Percentiles rank a stretch among this genome's conserved stretches.
Evolutionary conservation across 2,797 vertebrate genomes (phyloP).

Genomic region (Sebastes hubbsi): DNA sequence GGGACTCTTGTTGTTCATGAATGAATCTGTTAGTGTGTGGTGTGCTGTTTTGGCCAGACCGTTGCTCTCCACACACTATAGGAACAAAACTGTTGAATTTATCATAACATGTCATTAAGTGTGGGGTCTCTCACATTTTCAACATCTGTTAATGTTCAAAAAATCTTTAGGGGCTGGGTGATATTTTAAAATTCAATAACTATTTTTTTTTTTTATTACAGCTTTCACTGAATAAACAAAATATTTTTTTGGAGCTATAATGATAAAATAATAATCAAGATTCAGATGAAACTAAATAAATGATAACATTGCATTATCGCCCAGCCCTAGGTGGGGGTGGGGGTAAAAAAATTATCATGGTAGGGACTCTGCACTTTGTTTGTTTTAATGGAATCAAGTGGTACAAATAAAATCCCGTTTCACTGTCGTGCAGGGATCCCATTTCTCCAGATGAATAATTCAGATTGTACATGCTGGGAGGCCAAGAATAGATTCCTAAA

Average conservation of each 20-base stretch:
- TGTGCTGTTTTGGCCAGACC: no score
- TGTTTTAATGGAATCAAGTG: conserved; percentile 69
- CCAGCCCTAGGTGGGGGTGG: background rate
- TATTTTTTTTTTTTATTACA: background rate
- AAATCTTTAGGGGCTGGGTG: no score
- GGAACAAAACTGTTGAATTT: no score
- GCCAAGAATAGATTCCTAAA: conserved; percentile 76
- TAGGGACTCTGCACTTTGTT: conserved; percentile 53
- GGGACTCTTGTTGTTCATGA: no score
- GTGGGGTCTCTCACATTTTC: no score
- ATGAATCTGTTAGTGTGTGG: no score
- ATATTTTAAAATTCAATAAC: background rate
- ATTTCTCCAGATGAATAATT: conserved; percentile 80
- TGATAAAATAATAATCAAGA: background rate
- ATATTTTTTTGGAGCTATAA: background rate
- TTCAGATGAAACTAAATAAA: background rate
- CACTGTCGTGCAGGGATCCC: conserved; percentile 62
- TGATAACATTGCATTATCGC: background rate
- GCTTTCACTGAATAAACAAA: background rate
- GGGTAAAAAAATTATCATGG: conserved; percentile 31
- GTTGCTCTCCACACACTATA: no score
- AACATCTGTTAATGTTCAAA: no score
- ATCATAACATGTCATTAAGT: no score
- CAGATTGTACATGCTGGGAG: conserved; percentile 69
- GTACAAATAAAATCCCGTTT: conserved; percentile 68